Base-by-base conservation (phyloP, 2,113 vertebrate species). In the Okapia johnstoni region DNA sequence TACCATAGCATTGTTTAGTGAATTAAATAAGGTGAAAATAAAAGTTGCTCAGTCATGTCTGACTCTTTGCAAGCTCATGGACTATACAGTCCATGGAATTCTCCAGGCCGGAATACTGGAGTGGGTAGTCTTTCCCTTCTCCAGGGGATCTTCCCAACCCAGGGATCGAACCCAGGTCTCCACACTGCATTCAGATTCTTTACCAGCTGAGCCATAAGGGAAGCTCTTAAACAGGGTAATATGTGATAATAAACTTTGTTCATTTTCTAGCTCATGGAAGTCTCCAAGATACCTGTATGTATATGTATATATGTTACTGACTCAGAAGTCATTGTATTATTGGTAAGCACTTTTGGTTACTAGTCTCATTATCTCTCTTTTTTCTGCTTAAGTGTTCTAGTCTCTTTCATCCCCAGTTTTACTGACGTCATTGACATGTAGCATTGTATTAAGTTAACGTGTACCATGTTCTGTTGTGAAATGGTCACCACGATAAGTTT, bases 201-300 rank as follows among this genome's bases (percentile, higher is more conserved):
- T 70, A 70, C 66, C n/a, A 70, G n/a, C 33, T 40, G n/a, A 70
- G 66, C n/a, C 66, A 40, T 5, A 40, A 40, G 9, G 66, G 19
- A 36, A 23, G 66, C 33, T n/a, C 66, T 70, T 40, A 70, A 70
- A 21, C 23, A 40, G 23, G n/a, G 66, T 40, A 70, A 4, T 8
- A n/a, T 3, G 7, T 2, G 6, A 4, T 25, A 15, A 26, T 7
- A 50, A 81, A 16, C 60, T 16, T 28, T 2, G n/a, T 50, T 80
- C 17, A 2, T 1, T 8, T 13, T 21, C 25, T 55, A 43, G 12
- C 33, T 76, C 48, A 2, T 3, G 1, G 19, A 60, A 13, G 3
- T 9, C n/a, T 15, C 57, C 7, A 33, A 57, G 48, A 33, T 33
- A 4, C 14, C 9, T 33, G 13, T 21, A 12, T 36, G 2, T 54